Base-by-base conservation (phyloP, 1,140 invertebrate species). In the Formica exsecta region DNA sequence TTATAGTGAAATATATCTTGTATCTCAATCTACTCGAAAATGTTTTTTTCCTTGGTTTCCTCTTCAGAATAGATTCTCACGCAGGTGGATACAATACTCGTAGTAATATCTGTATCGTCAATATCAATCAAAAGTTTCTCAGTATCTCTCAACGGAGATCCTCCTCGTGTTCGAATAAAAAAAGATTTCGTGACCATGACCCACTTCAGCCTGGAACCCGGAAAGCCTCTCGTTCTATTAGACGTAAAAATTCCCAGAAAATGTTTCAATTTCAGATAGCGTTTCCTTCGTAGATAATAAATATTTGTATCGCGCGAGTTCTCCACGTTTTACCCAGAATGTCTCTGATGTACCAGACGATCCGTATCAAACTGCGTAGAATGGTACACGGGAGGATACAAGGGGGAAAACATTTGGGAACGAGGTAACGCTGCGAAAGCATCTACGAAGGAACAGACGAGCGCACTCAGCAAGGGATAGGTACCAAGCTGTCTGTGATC, bases 401-500 rank as follows among this genome's bases (percentile, higher is more conserved):
- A 59, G 8, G 29, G 66, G 22, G 54, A 75, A 80, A 57, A 89
- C 85, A 77, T 79, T 83, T 38, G 64, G 77, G 44, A 76, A 85
- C 57, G 75, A 73, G 79, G 87, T 68, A 65, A 76, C 70, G n/a
- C 36, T 68, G 29, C 29, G 57, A 71, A 86, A 85, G 83, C 76
- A 84, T 83, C 89, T 70, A 29, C 44, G 62, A 38, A 29, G 75
- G 87, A 89, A 89, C 88, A 90, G 90, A 88, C 88, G 88, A 91
- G 90, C 90, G 86, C 90, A 92, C 91, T 92, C 90, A 92, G 90
- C 91, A 86, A 87, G 85, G 89, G 89, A 89, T 87, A 83, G 79
- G 54, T 61, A 87, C 76, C 84, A 62, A 64, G 81, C 86, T 86
- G 86, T 91, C 87, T 90, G 85, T 91, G 87, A 91, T 92, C 91